Conservation (phyloP, 2,113 vertebrate species). For the Prionailurus bengalensis region DNA sequence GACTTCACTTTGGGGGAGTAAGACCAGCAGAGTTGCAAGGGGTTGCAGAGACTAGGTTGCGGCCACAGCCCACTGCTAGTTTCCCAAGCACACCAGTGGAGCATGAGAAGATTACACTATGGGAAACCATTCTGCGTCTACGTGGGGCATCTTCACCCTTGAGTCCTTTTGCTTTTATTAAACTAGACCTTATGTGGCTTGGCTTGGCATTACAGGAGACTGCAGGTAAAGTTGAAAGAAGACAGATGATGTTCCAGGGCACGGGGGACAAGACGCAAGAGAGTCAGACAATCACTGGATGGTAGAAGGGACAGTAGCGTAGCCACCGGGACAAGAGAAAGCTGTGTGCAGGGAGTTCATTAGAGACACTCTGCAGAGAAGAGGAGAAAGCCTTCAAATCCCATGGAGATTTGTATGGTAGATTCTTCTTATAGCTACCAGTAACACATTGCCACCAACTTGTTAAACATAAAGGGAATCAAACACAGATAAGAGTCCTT, state of each 20-base stretch:
- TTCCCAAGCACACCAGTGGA: neutral
- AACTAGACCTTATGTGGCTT: neutral
- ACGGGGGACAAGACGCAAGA: neutral
- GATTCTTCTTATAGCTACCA: neutral
- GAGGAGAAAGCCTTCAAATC: neutral
- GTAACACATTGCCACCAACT: neutral
- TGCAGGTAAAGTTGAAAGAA: neutral
- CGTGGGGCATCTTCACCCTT: neutral
- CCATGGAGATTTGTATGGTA: neutral
- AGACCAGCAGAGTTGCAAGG: neutral
- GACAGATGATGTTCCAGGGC: neutral
- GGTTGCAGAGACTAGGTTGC: neutral
- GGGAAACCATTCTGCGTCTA: neutral
- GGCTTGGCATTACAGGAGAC: neutral
- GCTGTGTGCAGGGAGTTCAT: neutral
- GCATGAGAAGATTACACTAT: rapidly evolving
- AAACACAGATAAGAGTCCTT: neutral
- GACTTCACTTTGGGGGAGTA: neutral
- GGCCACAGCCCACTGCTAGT: neutral
- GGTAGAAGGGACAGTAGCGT: neutral
- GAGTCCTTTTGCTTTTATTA: neutral
- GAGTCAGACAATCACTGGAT: neutral
- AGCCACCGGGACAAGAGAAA: neutral
- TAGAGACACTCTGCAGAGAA: neutral
- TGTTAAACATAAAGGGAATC: neutral